These are phyloP conservation scores for Eriocheir sinensis DNA, from an alignment of 1,140 invertebrate genomes.

Conservation along the genomic window DNA sequence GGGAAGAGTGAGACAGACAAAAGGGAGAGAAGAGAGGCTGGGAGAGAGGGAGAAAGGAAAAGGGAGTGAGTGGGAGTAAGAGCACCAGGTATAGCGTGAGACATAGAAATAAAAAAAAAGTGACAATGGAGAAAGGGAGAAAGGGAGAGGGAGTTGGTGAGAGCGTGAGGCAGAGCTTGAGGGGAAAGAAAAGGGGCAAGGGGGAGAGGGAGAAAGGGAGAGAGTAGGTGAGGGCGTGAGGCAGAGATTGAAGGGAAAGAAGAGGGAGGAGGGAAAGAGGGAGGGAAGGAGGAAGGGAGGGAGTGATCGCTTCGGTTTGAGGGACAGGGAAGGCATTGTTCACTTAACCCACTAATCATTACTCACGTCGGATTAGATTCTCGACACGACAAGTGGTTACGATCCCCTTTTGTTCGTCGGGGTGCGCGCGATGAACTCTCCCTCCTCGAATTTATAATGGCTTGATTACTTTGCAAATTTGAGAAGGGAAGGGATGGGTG, in stretches of 20 bases:
- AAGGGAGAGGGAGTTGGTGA: no score
- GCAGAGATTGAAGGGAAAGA: no score
- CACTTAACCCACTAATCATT: conserved; percentile 73
- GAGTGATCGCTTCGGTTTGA: background rate
- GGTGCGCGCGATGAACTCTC: conserved; percentile 41
- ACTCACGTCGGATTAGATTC: conserved; percentile 74
- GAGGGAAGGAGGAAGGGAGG: background rate
- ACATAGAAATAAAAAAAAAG: no score
- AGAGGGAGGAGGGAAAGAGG: background rate
- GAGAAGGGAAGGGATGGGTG: background rate
- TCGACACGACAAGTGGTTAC: conserved; percentile 69
- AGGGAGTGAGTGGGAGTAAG: no score
- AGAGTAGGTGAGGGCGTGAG: background rate
- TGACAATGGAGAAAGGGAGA: no score
- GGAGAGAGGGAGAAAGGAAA: no score
- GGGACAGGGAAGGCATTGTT: conserved; percentile 32
- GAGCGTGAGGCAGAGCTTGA: no score
- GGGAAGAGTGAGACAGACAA: no score
- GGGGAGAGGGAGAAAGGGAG: background rate
- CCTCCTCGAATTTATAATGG: conserved; percentile 15
- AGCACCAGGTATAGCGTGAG: no score
- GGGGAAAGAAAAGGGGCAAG: background rate
- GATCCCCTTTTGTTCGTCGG: conserved; percentile 61
- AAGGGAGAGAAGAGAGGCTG: no score
- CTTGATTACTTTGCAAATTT: conserved; percentile 40